phyloP scores from a whole-genome alignment of 92 coral and sea anemone genomes.

The Chrysogorgia sp. region DNA sequence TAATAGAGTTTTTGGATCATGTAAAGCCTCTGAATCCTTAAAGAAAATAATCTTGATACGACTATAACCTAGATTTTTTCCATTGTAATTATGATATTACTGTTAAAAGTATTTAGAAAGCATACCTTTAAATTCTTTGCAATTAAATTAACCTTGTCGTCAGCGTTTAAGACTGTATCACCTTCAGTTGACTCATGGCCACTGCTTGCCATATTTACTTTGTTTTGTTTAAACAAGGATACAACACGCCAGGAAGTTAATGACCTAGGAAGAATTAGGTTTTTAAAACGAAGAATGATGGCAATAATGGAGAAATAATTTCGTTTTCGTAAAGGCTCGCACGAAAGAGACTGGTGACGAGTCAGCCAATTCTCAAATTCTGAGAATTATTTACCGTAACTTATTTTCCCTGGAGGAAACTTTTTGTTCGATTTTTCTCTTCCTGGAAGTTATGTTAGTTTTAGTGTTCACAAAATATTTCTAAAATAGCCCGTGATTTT shows the following conservation, averaged over 20 bases:
- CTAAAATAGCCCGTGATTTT: no score
- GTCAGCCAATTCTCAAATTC: no score
- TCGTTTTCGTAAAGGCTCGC: background rate
- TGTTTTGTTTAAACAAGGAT: background rate
- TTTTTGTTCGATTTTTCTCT: no score
- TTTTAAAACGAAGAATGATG: slow-evolving; percentile 26
- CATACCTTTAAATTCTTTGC: slow-evolving; percentile 89
- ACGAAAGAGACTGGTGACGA: no score
- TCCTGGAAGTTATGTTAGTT: no score
- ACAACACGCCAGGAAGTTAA: slow-evolving; percentile 12
- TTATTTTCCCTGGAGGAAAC: no score
- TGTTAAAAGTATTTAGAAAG: background rate
- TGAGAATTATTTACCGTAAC: no score
- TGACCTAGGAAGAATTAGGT: background rate
- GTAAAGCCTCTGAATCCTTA: no score
- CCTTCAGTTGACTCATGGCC: slow-evolving; percentile 45
- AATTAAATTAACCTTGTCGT: slow-evolving; percentile 79
- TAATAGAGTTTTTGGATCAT: no score
- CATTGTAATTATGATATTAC: background rate
- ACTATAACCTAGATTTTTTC: background rate
- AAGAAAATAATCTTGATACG: no score
- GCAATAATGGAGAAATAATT: background rate
- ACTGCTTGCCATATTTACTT: background rate
- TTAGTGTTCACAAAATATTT: no score
- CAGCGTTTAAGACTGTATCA: slow-evolving; percentile 57